Evolutionary conservation across 2,888 invertebrate genomes (phyloP).

Genomic region (Heliconius cydno): DNA sequence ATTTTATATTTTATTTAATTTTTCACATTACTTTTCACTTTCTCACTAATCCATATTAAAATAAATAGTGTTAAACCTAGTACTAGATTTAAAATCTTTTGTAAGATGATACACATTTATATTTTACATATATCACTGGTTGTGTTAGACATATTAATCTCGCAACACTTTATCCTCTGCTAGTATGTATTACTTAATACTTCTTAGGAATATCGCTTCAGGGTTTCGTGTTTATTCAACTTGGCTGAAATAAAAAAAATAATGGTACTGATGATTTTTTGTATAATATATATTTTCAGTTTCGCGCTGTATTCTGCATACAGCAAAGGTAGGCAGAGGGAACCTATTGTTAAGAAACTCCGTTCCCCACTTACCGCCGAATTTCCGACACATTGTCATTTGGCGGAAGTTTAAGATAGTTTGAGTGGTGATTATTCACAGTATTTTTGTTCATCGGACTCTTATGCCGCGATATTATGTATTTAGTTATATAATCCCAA

Average conservation of each 20-base stretch:
- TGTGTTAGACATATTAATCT: constrained; percentile 43
- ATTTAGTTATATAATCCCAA: too few species aligned
- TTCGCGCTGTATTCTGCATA: too few species aligned
- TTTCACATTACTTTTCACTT: constrained; percentile 20
- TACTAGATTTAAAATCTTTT: constrained; percentile 64
- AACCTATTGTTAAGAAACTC: too few species aligned
- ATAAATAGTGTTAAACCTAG: constrained; percentile 69
- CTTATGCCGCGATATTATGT: too few species aligned
- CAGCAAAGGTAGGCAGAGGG: too few species aligned
- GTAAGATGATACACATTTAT: constrained; percentile 57
- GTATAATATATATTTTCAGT: too few species aligned
- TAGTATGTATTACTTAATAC: constrained; percentile 64
- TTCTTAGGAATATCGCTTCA: constrained; percentile 59
- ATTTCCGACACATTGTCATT: too few species aligned
- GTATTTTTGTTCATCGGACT: too few species aligned
- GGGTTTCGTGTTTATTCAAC: constrained; percentile 63
- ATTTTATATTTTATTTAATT: constrained; percentile 1
- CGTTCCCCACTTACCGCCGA: too few species aligned
- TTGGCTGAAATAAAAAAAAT: constrained; percentile 66
- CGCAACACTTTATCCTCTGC: constrained; percentile 54
- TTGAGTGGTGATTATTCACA: too few species aligned
- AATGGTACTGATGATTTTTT: too few species aligned
- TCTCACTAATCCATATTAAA: constrained; percentile 55
- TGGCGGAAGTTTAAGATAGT: too few species aligned
- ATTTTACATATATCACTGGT: constrained; percentile 57